Percentiles rank a stretch among this genome's conserved stretches.
phyloP scores from a whole-genome alignment of 2,113 vertebrate species.

The Lanius ludovicianus region DNA sequence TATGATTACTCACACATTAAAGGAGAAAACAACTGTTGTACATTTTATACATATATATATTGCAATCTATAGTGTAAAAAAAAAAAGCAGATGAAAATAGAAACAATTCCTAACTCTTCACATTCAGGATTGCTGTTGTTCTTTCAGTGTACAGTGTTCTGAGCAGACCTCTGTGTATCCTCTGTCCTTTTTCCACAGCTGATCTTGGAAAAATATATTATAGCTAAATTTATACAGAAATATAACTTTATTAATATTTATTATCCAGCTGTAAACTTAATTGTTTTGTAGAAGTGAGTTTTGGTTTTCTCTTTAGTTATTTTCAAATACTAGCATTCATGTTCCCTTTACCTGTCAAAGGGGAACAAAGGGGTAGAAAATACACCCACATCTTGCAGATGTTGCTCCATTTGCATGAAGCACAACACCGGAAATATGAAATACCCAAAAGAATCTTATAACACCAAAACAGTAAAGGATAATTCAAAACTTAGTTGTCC shows the following conservation, averaged over 20 bases:
- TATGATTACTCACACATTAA: background rate
- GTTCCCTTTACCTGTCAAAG: background rate
- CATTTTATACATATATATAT: background rate
- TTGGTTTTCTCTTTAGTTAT: background rate
- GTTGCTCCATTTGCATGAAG: background rate
- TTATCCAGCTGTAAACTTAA: background rate
- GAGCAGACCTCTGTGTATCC: background rate
- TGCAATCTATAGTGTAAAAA: background rate
- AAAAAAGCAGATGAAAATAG: background rate
- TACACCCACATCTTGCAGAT: background rate
- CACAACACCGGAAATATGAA: background rate
- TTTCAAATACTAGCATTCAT: background rate
- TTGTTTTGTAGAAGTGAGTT: background rate
- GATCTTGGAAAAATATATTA: background rate
- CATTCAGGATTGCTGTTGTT: background rate
- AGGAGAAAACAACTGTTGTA: fast-evolving
- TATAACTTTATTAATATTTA: background rate
- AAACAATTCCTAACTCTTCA: background rate
- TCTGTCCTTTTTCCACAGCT: background rate
- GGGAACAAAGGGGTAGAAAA: background rate
- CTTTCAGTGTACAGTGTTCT: background rate
- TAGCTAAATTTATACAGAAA: background rate
- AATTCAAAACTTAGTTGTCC: background rate
- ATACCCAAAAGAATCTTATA: background rate
- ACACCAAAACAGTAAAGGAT: background rate